Conservation (phyloP, 2,888 invertebrate species). For the Lasioglossum calceatum region DNA sequence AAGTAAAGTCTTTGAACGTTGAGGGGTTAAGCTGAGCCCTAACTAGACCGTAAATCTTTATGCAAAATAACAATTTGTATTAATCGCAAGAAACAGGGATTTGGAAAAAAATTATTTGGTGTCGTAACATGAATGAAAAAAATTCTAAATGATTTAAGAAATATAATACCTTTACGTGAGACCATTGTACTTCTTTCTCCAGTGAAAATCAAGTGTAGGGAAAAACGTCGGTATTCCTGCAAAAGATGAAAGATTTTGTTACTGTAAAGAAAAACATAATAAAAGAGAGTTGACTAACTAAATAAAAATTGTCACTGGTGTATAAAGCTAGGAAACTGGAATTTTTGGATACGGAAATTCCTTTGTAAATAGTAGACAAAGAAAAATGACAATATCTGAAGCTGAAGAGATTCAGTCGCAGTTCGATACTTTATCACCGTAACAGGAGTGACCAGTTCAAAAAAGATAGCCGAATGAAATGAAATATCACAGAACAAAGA, state of each 20-base stretch:
- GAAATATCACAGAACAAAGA: background rate
- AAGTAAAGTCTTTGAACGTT: too few relatives aligned
- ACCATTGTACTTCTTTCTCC: background rate
- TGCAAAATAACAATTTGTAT: too few relatives aligned
- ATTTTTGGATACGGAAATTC: background rate
- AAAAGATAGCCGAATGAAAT: conserved; percentile 4
- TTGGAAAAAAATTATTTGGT: too few relatives aligned
- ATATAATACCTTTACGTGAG: too few relatives aligned
- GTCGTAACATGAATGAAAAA: too few relatives aligned
- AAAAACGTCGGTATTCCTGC: background rate
- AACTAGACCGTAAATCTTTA: too few relatives aligned
- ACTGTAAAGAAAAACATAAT: background rate
- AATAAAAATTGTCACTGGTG: background rate
- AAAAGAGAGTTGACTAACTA: background rate
- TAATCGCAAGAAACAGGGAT: too few relatives aligned
- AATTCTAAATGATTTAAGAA: too few relatives aligned
- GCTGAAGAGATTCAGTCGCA: background rate
- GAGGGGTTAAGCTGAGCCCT: too few relatives aligned
- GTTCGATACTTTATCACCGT: conserved; percentile 10
- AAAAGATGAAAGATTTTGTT: background rate
- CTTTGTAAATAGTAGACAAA: conserved; percentile 1
- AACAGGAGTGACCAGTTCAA: background rate
- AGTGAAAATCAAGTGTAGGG: background rate
- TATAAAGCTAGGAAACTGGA: background rate
- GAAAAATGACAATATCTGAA: background rate